Base-by-base conservation (phyloP, 2,888 invertebrate species). In the Athalia cordata region DNA sequence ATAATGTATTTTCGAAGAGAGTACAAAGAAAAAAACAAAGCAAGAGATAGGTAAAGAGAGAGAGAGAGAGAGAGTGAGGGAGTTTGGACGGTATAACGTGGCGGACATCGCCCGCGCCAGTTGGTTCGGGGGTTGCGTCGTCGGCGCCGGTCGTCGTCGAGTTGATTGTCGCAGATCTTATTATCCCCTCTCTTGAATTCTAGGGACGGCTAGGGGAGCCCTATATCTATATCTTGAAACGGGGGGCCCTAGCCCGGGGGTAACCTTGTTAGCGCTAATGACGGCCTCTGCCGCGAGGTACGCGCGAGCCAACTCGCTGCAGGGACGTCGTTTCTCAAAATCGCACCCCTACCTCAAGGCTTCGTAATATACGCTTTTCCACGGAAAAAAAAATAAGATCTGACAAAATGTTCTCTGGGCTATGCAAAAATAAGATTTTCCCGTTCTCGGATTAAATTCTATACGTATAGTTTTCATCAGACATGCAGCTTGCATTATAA, bases 81-180 rank as follows among this genome's bases (percentile, higher is more conserved):
- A 79, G 80, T 72, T 80, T 74, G 81, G 81, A 82, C 83, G 81
- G 83, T 85, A 86, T 86, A 87, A 88, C 86, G 87, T 87, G 88
- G 84, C 87, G 86, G 84, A 87, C 85, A 86, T 86, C 85, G 87
- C 62, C 62, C 68, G 50, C 15, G 74, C 84, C 81, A 82, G 84
- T 83, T 82, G 79, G 81, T 83, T 86, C 84, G n/a, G 9, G 15
- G 61, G 80, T 83, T 81, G 81, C 82, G 78, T 80, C 80, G 82
- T 79, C 82, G 75, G 29, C 29, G 29, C 29, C 29, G 29, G 29
- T 79, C 82, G 83, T 81, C 83, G 83, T 84, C 80, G 81, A 83
- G 87, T 87, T 88, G 88, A 88, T 88, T 88, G 88, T 88, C 88
- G 87, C 84, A 88, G 88, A 88, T 88, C 88, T 88, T 88, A 88